Evolutionary conservation across 2,113 vertebrate species (phyloP), one percentile per base, ranked within the genome.

Genomic region (Halichoerus grypus): DNA sequence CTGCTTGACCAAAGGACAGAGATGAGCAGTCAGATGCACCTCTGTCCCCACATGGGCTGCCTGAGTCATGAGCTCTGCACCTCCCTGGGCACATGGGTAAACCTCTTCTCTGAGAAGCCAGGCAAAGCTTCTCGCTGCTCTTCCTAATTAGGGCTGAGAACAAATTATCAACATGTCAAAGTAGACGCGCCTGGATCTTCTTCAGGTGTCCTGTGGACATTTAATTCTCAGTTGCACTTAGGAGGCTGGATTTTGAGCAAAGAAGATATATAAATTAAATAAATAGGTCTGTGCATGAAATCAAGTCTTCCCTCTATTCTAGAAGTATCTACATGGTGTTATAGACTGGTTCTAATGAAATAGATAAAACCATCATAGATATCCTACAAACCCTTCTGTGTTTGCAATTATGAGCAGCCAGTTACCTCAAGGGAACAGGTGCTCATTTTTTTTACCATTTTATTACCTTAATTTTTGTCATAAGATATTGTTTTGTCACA

Each of bases 401-500:
- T 69, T 85, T 57, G 5, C 36, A 81, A 18, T 74, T 69, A 85
- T 2, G 63, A 10, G 42, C 28, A 69, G 10, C 39, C 57, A 16
- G n/a, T 71, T n/a, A 77, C 15, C 51, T 10, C 15, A n/a, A 24
- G 14, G 57, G 24, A 55, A 82, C 4, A 39, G 15, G 46, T 39
- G 24, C n/a, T 92, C 33, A 3, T 39, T 46, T 91, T 87, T 22
- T 39, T 9, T 1, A 39, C 49, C 36, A 81, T 80, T 69, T 79
- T 74, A 80, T 92, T 55, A 65, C 11, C 49, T 61, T 79, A 49
- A 53, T 59, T 76, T 84, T 85, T 67, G 33, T 61, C 79, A 74
- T 51, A 36, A 72, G 71, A 91, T 85, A 84, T 51, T 1, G 53
- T 21, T 97, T 84, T 92, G 39, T 94, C 57, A 59, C 15, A n/a